Percentiles rank a stretch among this genome's conserved stretches.
phyloP scores from a whole-genome alignment of 2,113 vertebrate species.

The Corvus hawaiiensis region DNA sequence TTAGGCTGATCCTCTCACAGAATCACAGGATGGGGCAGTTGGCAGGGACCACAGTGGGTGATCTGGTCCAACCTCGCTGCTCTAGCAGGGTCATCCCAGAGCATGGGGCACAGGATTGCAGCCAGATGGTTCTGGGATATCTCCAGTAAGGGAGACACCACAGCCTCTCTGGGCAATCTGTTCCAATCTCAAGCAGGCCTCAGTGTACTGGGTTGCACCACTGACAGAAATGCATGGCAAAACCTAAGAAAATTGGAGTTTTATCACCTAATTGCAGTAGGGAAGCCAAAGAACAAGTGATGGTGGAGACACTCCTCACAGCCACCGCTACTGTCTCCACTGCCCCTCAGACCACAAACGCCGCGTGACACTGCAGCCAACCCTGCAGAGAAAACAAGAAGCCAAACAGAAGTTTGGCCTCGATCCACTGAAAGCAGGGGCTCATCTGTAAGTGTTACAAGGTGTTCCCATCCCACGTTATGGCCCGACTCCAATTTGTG shows the following conservation, averaged over 20 bases:
- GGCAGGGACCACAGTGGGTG: background rate
- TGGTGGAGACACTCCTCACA: background rate
- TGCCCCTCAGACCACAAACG: rapidly evolving
- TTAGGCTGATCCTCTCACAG: too few relatives aligned
- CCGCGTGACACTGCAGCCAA: background rate
- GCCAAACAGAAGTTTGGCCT: background rate
- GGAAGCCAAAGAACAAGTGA: background rate
- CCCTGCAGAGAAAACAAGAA: background rate
- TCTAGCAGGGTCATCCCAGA: background rate
- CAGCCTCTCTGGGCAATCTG: background rate
- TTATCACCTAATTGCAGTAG: background rate
- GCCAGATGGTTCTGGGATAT: background rate
- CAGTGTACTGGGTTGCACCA: background rate
- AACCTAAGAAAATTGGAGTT: background rate
- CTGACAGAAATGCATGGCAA: rapidly evolving
- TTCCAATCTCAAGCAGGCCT: background rate
- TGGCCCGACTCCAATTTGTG: background rate
- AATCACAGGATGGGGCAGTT: background rate
- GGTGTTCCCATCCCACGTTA: background rate
- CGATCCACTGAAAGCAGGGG: background rate
- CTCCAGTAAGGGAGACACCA: background rate
- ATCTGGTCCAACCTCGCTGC: background rate
- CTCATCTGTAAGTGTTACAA: slow-evolving; percentile 8
- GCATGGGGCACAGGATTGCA: background rate
- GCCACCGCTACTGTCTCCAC: rapidly evolving